A percentile compares a stretch with the other conserved stretches of the same genome.
These are phyloP conservation scores for Morpho deidamia DNA, from an alignment of 2,888 invertebrate species.

Conservation along the genomic window DNA sequence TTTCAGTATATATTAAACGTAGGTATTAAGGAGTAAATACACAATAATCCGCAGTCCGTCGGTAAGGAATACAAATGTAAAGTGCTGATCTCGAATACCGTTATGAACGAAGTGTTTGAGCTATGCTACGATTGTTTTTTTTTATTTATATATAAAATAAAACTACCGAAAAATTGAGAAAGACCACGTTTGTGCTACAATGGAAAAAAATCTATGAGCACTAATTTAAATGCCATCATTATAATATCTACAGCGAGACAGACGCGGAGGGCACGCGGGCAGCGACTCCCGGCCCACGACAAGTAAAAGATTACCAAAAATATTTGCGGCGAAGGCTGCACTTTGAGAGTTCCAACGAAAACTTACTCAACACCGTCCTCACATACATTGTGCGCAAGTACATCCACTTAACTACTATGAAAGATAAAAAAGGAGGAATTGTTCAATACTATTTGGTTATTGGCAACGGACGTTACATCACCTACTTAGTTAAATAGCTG, in stretches of 20 bases:
- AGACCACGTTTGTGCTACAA: slow-evolving; percentile 57
- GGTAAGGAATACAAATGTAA: slow-evolving; percentile 30
- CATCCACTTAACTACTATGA: slow-evolving; percentile 61
- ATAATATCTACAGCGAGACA: slow-evolving; percentile 47
- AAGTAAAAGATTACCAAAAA: slow-evolving; percentile 68
- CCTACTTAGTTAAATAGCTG: slow-evolving; percentile 41
- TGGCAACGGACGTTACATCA: slow-evolving; percentile 60
- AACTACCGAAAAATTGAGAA: slow-evolving; percentile 51
- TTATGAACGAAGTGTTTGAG: slow-evolving; percentile 44
- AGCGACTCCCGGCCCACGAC: slow-evolving; percentile 30
- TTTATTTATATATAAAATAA: slow-evolving; percentile 33
- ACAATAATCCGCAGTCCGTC: slow-evolving; percentile 48
- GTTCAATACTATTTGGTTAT: slow-evolving; percentile 69
- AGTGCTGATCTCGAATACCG: slow-evolving; percentile 40
- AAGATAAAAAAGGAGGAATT: slow-evolving; percentile 61
- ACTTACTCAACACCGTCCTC: slow-evolving; percentile 34
- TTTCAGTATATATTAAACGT: slow-evolving; percentile 61
- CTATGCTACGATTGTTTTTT: slow-evolving; percentile 44
- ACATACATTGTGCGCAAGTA: slow-evolving; percentile 66
- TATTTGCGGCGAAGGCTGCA: slow-evolving; percentile 60
- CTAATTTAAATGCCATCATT: slow-evolving; percentile 62
- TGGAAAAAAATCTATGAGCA: slow-evolving; percentile 58
- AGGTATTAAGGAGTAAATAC: slow-evolving; percentile 57
- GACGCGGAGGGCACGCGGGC: slow-evolving; percentile 32
- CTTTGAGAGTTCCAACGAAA: slow-evolving; percentile 40